Evolutionary conservation across 2,113 vertebrate genomes (phyloP).

Genomic region (Polyodon spathula): DNA sequence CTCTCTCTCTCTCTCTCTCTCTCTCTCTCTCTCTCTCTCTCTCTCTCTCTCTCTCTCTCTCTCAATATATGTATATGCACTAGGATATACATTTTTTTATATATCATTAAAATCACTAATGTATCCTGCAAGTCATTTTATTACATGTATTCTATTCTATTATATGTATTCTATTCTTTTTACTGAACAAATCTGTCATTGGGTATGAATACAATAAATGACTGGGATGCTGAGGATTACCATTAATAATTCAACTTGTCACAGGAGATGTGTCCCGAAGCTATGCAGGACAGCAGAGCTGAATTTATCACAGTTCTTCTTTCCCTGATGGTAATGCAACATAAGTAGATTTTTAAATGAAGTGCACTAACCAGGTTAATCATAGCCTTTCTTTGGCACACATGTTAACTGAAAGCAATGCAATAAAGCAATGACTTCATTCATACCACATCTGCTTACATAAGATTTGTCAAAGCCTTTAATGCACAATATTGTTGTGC

Average conservation of each 20-base stretch:
- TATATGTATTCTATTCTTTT: neutral
- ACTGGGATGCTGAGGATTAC: neutral
- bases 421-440: neutral
- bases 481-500: neutral
- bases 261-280: neutral
- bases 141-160: neutral
- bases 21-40: too few species aligned
- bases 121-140: neutral
- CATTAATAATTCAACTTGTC: slow-evolving; percentile 6
- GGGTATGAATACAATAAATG: slow-evolving; percentile 9
- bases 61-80: too few species aligned
- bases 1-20: too few species aligned
- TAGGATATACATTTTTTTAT: too few species aligned
- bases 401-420: neutral
- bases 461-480: neutral
- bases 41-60: too few species aligned
- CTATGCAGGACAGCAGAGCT: neutral
- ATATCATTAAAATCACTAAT: too few species aligned
- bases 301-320: neutral
- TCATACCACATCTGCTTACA: neutral
- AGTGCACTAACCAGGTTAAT: neutral
- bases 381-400: neutral
- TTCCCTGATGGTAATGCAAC: neutral
- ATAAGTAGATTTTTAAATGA: neutral
- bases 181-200: slow-evolving; percentile 4